A percentile compares a stretch with the other conserved stretches of the same genome.
Evolutionary conservation across 2,113 vertebrate genomes (phyloP).

Genomic region (Oriolus oriolus): DNA sequence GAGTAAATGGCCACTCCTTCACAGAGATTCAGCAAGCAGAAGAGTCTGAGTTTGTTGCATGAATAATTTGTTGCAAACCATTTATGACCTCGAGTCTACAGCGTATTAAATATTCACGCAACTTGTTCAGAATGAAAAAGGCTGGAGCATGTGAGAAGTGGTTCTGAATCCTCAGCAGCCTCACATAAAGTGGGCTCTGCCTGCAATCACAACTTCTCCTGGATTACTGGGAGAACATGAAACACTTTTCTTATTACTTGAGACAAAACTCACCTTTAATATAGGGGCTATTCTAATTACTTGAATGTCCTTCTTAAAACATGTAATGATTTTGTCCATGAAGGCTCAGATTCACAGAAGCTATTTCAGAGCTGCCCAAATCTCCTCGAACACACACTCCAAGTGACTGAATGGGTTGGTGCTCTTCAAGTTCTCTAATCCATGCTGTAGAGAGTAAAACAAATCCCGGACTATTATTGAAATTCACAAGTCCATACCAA

Average conservation of each 20-base stretch:
- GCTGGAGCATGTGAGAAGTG: background rate
- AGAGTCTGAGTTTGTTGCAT: background rate
- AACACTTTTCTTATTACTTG: background rate
- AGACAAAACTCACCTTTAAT: background rate
- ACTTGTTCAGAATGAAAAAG: background rate
- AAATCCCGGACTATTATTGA: background rate
- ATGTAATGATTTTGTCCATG: background rate
- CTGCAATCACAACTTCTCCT: background rate
- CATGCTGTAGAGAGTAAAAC: background rate
- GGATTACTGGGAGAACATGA: background rate
- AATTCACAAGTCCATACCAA: background rate
- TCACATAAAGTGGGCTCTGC: background rate
- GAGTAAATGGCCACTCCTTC: background rate
- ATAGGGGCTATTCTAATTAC: background rate
- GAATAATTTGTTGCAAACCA: conserved; percentile 1
- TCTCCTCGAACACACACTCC: background rate
- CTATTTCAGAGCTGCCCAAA: background rate
- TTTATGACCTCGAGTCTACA: background rate
- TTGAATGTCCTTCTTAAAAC: background rate
- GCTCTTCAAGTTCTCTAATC: background rate
- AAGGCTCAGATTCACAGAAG: background rate
- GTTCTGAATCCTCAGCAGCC: background rate
- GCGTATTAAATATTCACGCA: conserved; percentile 10
- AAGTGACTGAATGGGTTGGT: background rate
- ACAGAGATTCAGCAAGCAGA: background rate